Evolutionary conservation across 2,797 vertebrate genomes (phyloP), one percentile per base, ranked within the genome.

Genomic region (Arctocebus calabarensis): DNA sequence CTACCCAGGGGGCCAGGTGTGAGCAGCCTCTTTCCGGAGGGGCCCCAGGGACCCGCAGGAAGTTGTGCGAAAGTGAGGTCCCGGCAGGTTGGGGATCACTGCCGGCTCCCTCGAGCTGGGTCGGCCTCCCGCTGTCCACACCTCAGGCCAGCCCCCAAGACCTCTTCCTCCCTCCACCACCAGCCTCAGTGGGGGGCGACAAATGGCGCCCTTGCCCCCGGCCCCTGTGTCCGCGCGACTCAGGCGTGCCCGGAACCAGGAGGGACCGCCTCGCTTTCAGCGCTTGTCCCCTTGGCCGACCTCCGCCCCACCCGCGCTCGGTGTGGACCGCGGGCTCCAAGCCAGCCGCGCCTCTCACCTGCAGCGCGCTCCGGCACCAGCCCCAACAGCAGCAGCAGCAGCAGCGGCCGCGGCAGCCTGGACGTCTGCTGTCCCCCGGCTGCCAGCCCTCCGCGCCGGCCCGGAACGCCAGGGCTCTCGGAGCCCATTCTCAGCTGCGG

Each of bases 271-370:
- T 43, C 8, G 2, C 45, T 43, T 29, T n/a, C 55, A 52, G 87
- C 43, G 11, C 11, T 0, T 13, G 10, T 12, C 22, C 84, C 59
- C 29, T 32, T 1, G 1, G 22, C 4, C 73, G 34, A 61, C 14
- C 29, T 45, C 32, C 37, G 4, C 23, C 29, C 10, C 12, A 7
- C 23, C 70, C 1, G 7, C 34, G 5, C 43, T 29, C 19, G 52
- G 2, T 29, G 5, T 23, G 23, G 10, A 1, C 1, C 17, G 4
- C 1, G 59, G n/a, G 10, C 6, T 9, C 66, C 0, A 6, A 4
- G 4, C 64, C 9, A 5, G 9, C 9, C 29, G 9, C 2, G 0
- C 57, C 43, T 11, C 32, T 82, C 75, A 94, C 93, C 93, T 73
- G 83, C 70, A 1, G 78, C n/a, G 45, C 34, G 0, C 29, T 73